Base-by-base conservation (phyloP, 2,888 invertebrate species). In the Linhomoeus sp. region DNA sequence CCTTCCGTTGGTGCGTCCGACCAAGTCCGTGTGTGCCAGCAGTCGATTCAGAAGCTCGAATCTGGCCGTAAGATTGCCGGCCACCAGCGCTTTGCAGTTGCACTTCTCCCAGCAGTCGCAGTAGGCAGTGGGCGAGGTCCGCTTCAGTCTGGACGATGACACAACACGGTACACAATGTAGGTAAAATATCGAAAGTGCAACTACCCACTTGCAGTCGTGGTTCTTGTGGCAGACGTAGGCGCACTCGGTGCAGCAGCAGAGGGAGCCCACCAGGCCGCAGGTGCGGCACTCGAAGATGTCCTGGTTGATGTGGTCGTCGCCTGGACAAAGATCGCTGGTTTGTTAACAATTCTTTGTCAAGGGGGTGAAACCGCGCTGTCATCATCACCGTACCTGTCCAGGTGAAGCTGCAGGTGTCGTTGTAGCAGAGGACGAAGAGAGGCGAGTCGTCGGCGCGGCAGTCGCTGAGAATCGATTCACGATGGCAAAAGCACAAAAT, bases 21-120 rank as follows among this genome's bases (percentile, higher is more conserved):
- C 88, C 15, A 97, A 75, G 65, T 87, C 83, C 0, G 94, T 94
- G 56, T 87, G 83, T 14, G 77, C 76, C 5, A 90, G 80, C 3
- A 97, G 74, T 49, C 82, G 76, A 51, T 80, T 80, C 7, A 97
- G 73, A 44, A 97, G 70, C 50, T 84, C 81, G 61, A 80, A 83
- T 42, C 97, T 76, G 5, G 85, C 81, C 3, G 76, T 74, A 71
- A 90, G 87, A 67, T 70, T 70, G 2, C 75, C 75, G 26, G 69
- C 81, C 24, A 94, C 81, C 19, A 97, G 71, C 1, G 94, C 88
- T 62, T 87, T 86, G 67, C 97, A 97, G 61, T 90, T 86, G 68
- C 94, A 94, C 66, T 92, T 94, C 68, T 97, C 94, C 97, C 97
- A 97, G 65, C 97, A 97, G 68, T 99, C 97, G 67, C 97, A 99